Percentiles rank a stretch among this genome's conserved stretches.
These are phyloP conservation scores for Burhinus bistriatus DNA, from an alignment of 2,113 vertebrate genomes.

Conservation along the genomic window DNA sequence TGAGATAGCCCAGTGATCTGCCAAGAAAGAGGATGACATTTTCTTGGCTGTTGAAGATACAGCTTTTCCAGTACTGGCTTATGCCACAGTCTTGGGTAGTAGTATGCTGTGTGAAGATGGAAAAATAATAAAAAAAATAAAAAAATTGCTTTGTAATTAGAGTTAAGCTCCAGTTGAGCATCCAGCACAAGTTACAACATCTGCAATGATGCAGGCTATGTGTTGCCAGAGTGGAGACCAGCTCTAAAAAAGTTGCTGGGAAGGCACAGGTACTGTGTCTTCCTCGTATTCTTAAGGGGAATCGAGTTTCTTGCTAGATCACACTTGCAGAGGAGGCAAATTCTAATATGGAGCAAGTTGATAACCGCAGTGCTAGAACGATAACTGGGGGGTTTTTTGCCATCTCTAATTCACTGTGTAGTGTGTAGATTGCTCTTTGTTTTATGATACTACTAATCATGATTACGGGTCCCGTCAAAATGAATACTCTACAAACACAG, in stretches of 20 bases:
- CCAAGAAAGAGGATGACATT: background rate
- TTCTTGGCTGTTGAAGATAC: background rate
- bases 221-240: background rate
- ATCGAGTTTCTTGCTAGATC: background rate
- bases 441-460: background rate
- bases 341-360: background rate
- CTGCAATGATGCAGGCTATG: background rate
- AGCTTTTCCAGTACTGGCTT: background rate
- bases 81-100: background rate
- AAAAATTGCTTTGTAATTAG: background rate
- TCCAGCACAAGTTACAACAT: background rate
- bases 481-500: background rate
- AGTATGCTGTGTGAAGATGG: background rate
- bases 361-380: background rate
- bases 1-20: background rate
- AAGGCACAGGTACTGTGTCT: background rate
- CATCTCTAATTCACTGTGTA: background rate
- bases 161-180: background rate
- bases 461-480: background rate
- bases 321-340: background rate
- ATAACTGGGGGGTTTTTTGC: accelerated
- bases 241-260: background rate
- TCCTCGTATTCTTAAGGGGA: background rate
- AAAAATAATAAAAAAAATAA: background rate
- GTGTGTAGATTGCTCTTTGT: background rate